Conservation (phyloP, 2,888 invertebrate genomes). For the Anoplius nigerrimus region DNA sequence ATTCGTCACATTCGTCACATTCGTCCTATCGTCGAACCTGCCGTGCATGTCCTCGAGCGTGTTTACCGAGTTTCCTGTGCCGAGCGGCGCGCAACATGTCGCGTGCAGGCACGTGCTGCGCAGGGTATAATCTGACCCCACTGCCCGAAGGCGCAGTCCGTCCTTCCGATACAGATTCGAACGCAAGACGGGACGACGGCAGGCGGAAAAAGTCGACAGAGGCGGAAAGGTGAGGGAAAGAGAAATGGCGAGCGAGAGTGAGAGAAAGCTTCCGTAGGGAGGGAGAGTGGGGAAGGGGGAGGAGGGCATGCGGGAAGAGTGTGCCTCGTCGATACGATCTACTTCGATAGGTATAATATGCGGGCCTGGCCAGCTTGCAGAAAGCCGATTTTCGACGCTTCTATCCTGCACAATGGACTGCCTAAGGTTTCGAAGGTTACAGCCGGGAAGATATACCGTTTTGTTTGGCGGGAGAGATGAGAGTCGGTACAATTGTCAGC, state of each 20-base stretch:
- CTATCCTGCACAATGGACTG: slow-evolving; percentile 22
- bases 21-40: too few relatives aligned
- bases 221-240: not conserved
- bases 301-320: slow-evolving; percentile 28
- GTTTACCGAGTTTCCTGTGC: slow-evolving; percentile 28
- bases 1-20: too few relatives aligned
- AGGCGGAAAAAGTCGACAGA: not conserved
- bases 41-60: too few relatives aligned
- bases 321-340: slow-evolving; percentile 43
- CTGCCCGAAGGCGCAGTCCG: slow-evolving; percentile 47
- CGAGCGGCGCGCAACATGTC: slow-evolving; percentile 50
- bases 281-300: slow-evolving; percentile 2
- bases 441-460: too few relatives aligned
- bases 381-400: slow-evolving; percentile 45
- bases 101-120: slow-evolving; percentile 57
- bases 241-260: not conserved
- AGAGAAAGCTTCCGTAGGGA: not conserved
- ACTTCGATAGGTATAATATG: slow-evolving; percentile 33
- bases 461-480: too few relatives aligned
- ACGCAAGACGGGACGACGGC: slow-evolving; percentile 10
- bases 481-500: too few relatives aligned
- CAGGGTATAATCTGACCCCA: slow-evolving; percentile 54
- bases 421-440: slow-evolving; percentile 11
- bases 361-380: slow-evolving; percentile 27
- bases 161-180: slow-evolving; percentile 43